Evolutionary conservation across 1,140 invertebrate genomes (phyloP).

Genomic region (Pachypsylla venusta): DNA sequence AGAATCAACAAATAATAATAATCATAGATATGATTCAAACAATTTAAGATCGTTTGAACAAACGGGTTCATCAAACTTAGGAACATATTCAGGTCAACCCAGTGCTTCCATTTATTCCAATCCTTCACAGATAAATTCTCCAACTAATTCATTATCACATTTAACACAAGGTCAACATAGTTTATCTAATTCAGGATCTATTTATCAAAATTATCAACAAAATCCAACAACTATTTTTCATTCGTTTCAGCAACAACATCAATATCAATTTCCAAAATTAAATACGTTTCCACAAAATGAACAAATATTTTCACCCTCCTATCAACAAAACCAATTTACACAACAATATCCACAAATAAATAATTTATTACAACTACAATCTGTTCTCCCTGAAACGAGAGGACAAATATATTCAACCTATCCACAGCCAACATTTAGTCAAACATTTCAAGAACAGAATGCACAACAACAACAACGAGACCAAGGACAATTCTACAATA

Average conservation of each 20-base stretch:
- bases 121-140: no score
- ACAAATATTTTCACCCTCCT: no score
- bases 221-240: neutral
- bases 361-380: no score
- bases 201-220: neutral
- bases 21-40: no score
- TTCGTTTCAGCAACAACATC: constrained; percentile 1
- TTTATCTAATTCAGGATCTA: neutral
- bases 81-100: no score
- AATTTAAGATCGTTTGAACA: no score
- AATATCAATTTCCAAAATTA: neutral
- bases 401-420: no score
- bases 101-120: no score
- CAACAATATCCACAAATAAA: no score
- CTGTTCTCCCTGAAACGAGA: no score
- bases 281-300: neutral
- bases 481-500: constrained; percentile 1
- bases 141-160: neutral
- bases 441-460: neutral
- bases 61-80: no score
- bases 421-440: neutral
- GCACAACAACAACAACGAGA: neutral
- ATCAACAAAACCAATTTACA: neutral
- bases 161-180: neutral
- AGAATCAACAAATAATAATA: no score